A percentile compares a stretch with the other conserved stretches of the same genome.
These are phyloP conservation scores for Shinisaurus crocodilurus DNA, from an alignment of 2,113 vertebrate genomes.

Conservation along the genomic window DNA sequence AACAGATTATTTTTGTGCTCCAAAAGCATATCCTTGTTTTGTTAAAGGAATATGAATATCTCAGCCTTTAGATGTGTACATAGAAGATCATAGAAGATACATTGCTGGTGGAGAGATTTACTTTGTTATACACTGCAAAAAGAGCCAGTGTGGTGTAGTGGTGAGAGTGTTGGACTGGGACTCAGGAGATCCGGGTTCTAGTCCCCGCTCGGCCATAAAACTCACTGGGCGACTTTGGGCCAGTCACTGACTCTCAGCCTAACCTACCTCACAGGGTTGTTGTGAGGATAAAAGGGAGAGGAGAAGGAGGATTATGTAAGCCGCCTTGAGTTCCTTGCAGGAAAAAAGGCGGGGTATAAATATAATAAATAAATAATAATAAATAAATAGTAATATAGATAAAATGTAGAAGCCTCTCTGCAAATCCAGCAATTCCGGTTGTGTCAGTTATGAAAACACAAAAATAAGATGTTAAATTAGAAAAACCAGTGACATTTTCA, in stretches of 20 bases:
- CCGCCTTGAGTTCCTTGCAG: too few species aligned
- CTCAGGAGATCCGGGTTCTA: too few species aligned
- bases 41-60: not conserved
- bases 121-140: slow-evolving; percentile 44
- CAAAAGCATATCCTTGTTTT: not conserved
- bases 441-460: slow-evolving; percentile 31
- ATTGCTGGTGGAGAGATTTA: slow-evolving; percentile 15
- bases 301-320: too few species aligned
- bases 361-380: not conserved
- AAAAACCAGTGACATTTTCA: slow-evolving; percentile 50
- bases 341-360: too few species aligned
- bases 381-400: not conserved
- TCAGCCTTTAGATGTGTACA: not conserved
- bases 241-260: too few species aligned
- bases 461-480: slow-evolving; percentile 37
- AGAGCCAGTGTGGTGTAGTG: too few species aligned
- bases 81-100: not conserved
- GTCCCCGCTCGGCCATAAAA: too few species aligned
- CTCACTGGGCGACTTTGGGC: too few species aligned
- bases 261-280: too few species aligned
- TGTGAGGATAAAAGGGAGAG: too few species aligned
- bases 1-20: not conserved
- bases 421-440: not conserved
- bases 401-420: slow-evolving; percentile 34
- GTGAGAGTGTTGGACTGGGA: too few species aligned